Base-by-base conservation (phyloP, 2,797 vertebrate species). In the Cossypha dichroa region DNA sequence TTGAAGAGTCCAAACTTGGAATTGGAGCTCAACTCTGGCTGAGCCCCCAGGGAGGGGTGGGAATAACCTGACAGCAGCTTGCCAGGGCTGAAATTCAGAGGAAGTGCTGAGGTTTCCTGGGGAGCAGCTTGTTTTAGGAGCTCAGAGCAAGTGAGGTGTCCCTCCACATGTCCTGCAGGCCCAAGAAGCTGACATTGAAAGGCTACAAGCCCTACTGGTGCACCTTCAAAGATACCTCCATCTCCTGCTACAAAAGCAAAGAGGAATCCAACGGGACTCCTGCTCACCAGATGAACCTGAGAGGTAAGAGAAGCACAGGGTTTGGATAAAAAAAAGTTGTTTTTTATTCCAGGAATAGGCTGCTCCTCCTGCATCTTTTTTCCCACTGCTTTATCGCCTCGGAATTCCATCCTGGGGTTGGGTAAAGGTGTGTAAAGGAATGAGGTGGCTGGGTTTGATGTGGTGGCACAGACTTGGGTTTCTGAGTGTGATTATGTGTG, bases 191-290 rank as follows among this genome's bases (percentile, higher is more conserved):
- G 97, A 99, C 99, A 5, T 98, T 99, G 86, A 99, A 99, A 97
- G 99, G 99, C 93, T 99, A 99, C 91, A 99, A 99, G 97, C 99
- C 99, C 55, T 99, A 99, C 76, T 99, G 99, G 99, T 99, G 99
- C 97, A 99, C 99, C 26, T 99, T 99, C 98, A 99, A 99, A 98
- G 99, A 99, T 92, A 99, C 99, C 83, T 99, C 99, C 31, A 99
- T 99, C 97, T 99, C 99, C 95, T 99, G 99, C 98, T 99, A 99
- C 85, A 99, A 99, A 97, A 99, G 98, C 97, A 99, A 99, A 98
- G 99, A 99, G 95, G 99, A 99, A 98, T 98, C 99, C 68, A 99
- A 98, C 6, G 99, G 99, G 72, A 99, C 98, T 45, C 99, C 99
- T 22, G 98, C 99, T 70, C 99, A 98, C 94, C 99, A 99, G 98